Base-by-base conservation (phyloP, 53 echinoderm and acorn worm genomes). In the Echinometra lucunter region DNA sequence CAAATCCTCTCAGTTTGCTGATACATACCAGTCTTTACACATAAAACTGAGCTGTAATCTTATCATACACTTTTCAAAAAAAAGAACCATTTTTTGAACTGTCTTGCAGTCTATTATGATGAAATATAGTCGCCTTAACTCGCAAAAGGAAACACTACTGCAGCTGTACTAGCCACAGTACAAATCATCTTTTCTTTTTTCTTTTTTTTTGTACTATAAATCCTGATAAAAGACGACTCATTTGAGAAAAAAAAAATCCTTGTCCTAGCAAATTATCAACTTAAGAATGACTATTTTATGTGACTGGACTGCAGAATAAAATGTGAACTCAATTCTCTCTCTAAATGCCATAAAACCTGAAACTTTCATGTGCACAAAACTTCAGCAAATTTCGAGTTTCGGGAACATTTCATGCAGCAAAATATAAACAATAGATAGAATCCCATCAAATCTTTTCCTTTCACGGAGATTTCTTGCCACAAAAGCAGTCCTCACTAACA, bases 1-100 rank as follows among this genome's bases (percentile, higher is more conserved):
- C 40, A 6, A 16, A 17, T 21, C 42, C 3, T 80, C 28, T 83
- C 45, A 83, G 49, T 49, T n/a, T 47, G 83, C n/a, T 47, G 47
- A 85, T 85, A 49, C 27, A 85, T 85, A 85, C n/a, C n/a, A n/a
- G n/a, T n/a, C n/a, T 85, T 85, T 85, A 85, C 85, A 85, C 49
- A 85, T n/a, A 85, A 37, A 49, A 85, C 15, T 11, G 85, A 47
- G 85, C 49, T 78, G 30, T 27, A 30, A 28, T 13, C 9, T 6
- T n/a, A 25, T 47, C 37, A 78, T 78, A 37, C 40, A 78, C 5
- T 18, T 35, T 12, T 78, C 42, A 38, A 38, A 63, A 53, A 37
- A 78, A 30, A 16, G 85, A 85, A 49, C n/a, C 1, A 28, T 85
- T 49, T n/a, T 85, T 6, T 27, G 28, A n/a, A 49, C 49, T 0